Percentiles rank a stretch among this genome's conserved stretches.
Conservation (phyloP, 2,797 vertebrate genomes). For the Tinamus major region DNA sequence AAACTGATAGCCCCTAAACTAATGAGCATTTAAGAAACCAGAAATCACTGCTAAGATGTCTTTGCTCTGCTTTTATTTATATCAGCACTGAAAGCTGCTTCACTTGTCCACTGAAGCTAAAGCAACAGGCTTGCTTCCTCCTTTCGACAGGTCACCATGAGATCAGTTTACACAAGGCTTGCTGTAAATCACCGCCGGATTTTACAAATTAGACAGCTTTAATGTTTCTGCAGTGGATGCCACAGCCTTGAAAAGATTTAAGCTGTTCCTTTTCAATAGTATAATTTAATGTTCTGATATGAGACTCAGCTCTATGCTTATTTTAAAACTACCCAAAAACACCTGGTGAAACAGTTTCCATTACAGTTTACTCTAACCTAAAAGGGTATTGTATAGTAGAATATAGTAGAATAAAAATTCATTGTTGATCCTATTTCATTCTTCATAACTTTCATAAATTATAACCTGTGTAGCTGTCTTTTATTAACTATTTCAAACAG, state of each 20-base stretch:
- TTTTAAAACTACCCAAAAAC: not conserved
- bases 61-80: conserved; percentile 41
- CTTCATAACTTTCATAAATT: not conserved
- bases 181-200: conserved; percentile 40
- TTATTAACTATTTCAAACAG: not conserved
- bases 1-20: not conserved
- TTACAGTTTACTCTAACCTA: not conserved
- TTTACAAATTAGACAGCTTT: not conserved
- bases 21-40: not conserved
- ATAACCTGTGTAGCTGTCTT: not conserved
- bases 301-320: not conserved
- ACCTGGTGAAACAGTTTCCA: not conserved
- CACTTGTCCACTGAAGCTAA: conserved; percentile 53
- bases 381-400: not conserved
- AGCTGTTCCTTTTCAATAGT: not conserved
- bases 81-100: conserved; percentile 50
- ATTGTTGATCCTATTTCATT: not conserved
- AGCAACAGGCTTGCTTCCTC: conserved; percentile 46
- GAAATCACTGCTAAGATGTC: not conserved
- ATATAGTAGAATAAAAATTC: not conserved
- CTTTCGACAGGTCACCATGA: conserved; percentile 57
- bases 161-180: conserved; percentile 54
- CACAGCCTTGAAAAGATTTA: not conserved
- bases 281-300: not conserved
- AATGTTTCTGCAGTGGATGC: not conserved